Base-by-base conservation (phyloP, 1,140 invertebrate species). In the Odontomachus brunneus region DNA sequence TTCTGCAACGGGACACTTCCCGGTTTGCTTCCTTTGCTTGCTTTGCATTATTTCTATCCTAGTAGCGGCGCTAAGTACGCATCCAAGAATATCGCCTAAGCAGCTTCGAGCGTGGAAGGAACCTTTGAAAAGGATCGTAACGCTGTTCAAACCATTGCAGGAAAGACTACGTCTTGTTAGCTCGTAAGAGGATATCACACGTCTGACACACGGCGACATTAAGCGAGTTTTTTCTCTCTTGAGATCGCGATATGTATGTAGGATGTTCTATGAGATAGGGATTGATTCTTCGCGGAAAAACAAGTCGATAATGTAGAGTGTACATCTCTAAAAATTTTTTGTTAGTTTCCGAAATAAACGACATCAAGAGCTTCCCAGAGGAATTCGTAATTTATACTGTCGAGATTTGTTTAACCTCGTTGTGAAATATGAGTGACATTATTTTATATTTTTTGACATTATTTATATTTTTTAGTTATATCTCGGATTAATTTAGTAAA, bases 51-150 rank as follows among this genome's bases (percentile, higher is more conserved):
- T 26, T 69, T 78, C 38, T 78, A 65, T 53, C 24, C n/a, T 53
- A 38, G 17, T 51, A 33, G 29, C 65, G 17, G 15, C n/a, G 14
- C 26, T 51, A 26, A 67, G 22, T 66, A 67, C 17, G 17, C 53
- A 66, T 26, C 22, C n/a, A 14, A 17, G 33, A 14, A 15, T 12
- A 74, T 24, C 60, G n/a, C 57, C 24, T 51, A 49, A 78, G 17
- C 67, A 78, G 49, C 19, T 67, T 38, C 29, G 9, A 76, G 22
- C 60, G 11, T 66, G 29, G 66, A 78, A 78, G 15, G n/a, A n/a
- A n/a, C 29, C 29, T 67, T 24, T 53, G 15, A 67, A 38, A 76
- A 67, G 15, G 2, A 38, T 76, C n/a, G 24, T 19, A 22, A n/a
- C 53, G 44, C 9, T 67, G 69, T 55, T 69, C 11, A 57, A 69